Evolutionary conservation across 92 coral and sea anemone species (phyloP).

Genomic region (Porites evermanni): DNA sequence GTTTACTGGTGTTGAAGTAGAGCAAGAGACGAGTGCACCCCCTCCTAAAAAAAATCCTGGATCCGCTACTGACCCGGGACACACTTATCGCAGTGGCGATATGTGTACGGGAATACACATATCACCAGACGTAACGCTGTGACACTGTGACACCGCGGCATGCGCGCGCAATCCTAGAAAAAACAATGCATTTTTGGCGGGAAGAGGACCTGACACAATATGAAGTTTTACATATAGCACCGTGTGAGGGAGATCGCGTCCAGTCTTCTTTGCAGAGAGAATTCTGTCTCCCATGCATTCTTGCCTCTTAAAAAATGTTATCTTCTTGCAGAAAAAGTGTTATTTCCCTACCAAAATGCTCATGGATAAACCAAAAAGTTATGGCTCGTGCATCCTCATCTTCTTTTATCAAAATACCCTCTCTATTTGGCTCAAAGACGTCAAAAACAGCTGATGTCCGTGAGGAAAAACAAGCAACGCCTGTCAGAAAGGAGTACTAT

Average conservation of each 20-base stretch:
- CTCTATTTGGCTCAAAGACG: constrained; percentile 17
- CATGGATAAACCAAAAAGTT: not conserved
- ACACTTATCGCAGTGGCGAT: too few species aligned
- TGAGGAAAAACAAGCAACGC: constrained; percentile 28
- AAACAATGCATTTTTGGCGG: constrained; percentile 9
- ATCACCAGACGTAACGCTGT: too few species aligned
- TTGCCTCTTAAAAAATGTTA: constrained; percentile 3
- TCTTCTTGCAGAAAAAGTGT: not conserved
- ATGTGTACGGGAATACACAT: too few species aligned
- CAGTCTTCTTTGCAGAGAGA: not conserved
- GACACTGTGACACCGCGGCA: too few species aligned
- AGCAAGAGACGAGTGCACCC: too few species aligned
- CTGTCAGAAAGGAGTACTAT: constrained; percentile 65
- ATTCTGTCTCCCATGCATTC: not conserved
- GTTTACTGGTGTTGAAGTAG: too few species aligned
- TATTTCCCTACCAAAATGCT: constrained; percentile 11
- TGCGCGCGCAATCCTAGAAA: not conserved
- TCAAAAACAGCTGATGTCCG: constrained; percentile 14
- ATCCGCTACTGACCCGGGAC: too few species aligned
- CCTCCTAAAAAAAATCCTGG: too few species aligned
- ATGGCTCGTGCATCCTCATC: constrained; percentile 23
- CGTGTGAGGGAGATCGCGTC: not conserved
- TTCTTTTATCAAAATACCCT: constrained; percentile 27
- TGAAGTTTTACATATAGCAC: not conserved
- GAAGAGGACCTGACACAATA: constrained; percentile 3